Base-by-base conservation (phyloP, 2,113 vertebrate species). In the Galeopterus variegatus region DNA sequence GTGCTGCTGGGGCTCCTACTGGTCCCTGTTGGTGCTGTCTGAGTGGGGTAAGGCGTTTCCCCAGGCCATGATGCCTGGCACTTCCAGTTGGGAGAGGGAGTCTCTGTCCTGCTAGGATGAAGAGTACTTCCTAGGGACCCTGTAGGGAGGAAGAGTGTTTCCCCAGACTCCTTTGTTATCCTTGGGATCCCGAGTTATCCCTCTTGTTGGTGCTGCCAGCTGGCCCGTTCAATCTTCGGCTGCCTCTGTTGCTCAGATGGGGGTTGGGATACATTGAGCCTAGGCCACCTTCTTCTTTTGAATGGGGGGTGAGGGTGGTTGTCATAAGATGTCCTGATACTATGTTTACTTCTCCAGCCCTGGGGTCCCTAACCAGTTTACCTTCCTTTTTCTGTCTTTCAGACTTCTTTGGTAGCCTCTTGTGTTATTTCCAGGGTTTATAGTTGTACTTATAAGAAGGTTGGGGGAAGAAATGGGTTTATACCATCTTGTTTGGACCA, bases 331-430 rank as follows among this genome's bases (percentile, higher is more conserved):
- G 17, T 14, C 33, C 52, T 76, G 60, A 28, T 50, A 11, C 75
- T 88, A 4, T 69, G 21, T 52, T 88, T 88, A 14, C 73, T 69
- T 52, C 10, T 91, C 31, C 23, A 58, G 19, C 52, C 12, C 36
- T 89, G 23, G 24, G 60, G 12, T 90, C 56, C 86, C 67, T 94
- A 95, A 91, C 45, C 31, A 64, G 58, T 91, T 88, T 1, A 19
- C 28, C 23, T 94, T 92, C 69, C 65, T 92, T 92, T 92, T 91
- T 21, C 48, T 26, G 56, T 72, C 48, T 76, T 97, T 88, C 62
- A 21, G 45, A 73, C 33, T 92, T 94, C 62, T 94, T 84, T 75
- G 18, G 33, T 64, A 82, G 54, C n/a, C 33, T 85, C 52, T 90
- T 87, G n/a, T 82, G 18, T 92, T 96, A 50, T 83, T 93, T 94